Evolutionary conservation across 1,140 invertebrate species (phyloP).

Genomic region (Papilio polyxenes): DNA sequence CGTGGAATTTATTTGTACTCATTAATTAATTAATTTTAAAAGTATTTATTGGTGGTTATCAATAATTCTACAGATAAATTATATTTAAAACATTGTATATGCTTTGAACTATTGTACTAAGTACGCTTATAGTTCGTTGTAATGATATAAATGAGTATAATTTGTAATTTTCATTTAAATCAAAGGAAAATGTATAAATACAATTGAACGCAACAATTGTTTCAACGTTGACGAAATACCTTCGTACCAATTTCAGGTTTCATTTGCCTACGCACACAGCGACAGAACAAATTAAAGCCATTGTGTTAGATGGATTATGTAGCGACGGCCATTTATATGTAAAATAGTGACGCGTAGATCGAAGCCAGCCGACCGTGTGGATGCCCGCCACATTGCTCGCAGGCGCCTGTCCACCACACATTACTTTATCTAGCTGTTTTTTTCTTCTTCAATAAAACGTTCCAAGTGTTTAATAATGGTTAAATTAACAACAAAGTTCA

Average conservation of each 20-base stretch:
- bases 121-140: too few species aligned
- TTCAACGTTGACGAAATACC: slow-evolving; percentile 39
- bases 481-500: too few species aligned
- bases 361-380: slow-evolving; percentile 61
- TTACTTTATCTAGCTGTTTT: slow-evolving; percentile 29
- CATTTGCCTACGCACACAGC: slow-evolving; percentile 65
- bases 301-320: slow-evolving; percentile 76
- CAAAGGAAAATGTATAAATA: neutral
- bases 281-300: slow-evolving; percentile 72
- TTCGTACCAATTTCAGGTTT: slow-evolving; percentile 62
- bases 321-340: slow-evolving; percentile 78
- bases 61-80: neutral
- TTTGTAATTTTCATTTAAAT: neutral
- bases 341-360: slow-evolving; percentile 76
- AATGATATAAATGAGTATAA: too few species aligned
- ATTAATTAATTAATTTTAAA: neutral
- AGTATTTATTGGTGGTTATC: too few species aligned
- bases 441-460: slow-evolving; percentile 4
- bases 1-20: neutral
- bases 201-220: slow-evolving; percentile 37
- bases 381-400: slow-evolving; percentile 52
- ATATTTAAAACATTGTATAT: neutral
- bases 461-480: neutral
- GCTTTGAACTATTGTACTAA: neutral
- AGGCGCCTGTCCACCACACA: slow-evolving; percentile 42